These are phyloP conservation scores for Glyphotaelius pellucidus DNA, from an alignment of 2,888 invertebrate species.

Conservation along the genomic window DNA sequence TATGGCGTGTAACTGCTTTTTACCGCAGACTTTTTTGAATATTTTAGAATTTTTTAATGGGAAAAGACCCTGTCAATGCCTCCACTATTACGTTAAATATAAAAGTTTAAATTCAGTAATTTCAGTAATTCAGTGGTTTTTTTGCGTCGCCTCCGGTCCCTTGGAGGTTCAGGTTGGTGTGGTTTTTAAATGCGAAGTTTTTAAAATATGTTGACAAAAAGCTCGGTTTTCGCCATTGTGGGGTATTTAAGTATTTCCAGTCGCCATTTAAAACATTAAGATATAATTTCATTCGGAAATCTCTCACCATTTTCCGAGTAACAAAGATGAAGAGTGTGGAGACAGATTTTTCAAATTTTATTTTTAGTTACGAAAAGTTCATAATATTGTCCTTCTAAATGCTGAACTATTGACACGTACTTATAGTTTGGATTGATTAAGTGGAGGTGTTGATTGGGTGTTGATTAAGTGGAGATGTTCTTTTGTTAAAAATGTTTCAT, in stretches of 20 bases:
- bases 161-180: not conserved
- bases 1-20: not conserved
- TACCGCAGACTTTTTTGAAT: not conserved
- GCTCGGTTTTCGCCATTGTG: not conserved
- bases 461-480: no score
- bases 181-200: not conserved
- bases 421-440: no score
- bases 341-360: no score
- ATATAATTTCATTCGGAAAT: not conserved
- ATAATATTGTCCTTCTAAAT: no score
- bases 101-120: not conserved
- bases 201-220: not conserved
- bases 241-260: not conserved
- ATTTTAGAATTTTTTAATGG: slow-evolving; percentile 4
- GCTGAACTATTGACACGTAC: no score
- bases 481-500: no score
- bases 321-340: not conserved
- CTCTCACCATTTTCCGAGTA: not conserved
- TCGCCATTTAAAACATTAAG: not conserved
- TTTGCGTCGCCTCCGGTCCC: not conserved
- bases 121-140: not conserved
- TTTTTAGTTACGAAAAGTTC: no score
- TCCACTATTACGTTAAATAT: not conserved
- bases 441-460: no score
- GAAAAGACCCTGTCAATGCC: not conserved